Evolutionary conservation across 2,888 invertebrate species (phyloP), one percentile per base, ranked within the genome.

Genomic region (Leptinotarsa rubiginosa): DNA sequence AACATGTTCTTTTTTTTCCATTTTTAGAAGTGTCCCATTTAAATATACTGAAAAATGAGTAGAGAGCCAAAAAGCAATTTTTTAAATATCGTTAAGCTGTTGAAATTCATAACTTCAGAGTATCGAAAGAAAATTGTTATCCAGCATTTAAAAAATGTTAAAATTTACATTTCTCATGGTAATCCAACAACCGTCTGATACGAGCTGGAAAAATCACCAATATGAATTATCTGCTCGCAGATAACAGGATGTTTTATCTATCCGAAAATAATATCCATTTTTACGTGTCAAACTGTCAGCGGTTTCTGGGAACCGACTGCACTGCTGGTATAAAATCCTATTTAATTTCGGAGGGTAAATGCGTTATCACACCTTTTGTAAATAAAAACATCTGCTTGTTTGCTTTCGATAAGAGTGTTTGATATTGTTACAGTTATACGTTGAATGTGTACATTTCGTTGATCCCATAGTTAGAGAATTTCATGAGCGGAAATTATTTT

Each of bases 321-420:
- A 18, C 68, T 68, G 54, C 18, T 69, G 22, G 54, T 69, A 69
- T 71, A 74, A 76, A 76, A 73, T 76, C 72, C 72, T 74, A 78
- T 81, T 79, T 76, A 69, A 56, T 69, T 69, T 69, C 22, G 69
- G 54, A 78, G 78, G 69, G 56, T 70, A 72, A 10, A 41, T 41
- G 41, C 68, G 59, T 76, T 74, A 74, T 79, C 80, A 78, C 78
- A 72, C 77, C 78, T 73, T 80, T 65, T 76, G 78, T 79, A 83
- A 83, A 83, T 81, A 83, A 79, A 78, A 83, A 79, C 81, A 82
- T 84, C 82, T 84, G 84, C 72, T 80, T 84, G 81, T 84, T 84
- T 82, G 75, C 78, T 82, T 81, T 83, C 82, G 84, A 83, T 84
- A 83, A 83, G 81, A 79, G 69, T 82, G 82, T 82, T 83, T 83